These are phyloP conservation scores for Eupithecia inturbata DNA, from an alignment of 2,888 invertebrate genomes.

Conservation along the genomic window DNA sequence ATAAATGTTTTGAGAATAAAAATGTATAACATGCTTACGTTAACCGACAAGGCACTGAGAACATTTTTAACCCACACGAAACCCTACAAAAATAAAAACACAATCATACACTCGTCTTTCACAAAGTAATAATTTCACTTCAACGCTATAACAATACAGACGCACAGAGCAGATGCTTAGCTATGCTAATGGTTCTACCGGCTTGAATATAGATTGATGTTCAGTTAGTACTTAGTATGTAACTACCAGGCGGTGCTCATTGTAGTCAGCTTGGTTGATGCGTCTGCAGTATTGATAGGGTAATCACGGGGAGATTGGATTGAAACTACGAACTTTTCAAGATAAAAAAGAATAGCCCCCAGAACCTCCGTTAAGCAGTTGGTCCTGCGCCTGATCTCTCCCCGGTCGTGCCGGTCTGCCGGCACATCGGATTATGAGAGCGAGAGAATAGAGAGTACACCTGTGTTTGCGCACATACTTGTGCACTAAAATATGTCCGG, in stretches of 20 bases:
- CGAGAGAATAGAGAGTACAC: too few species aligned
- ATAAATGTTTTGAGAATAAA: too few species aligned
- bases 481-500: too few species aligned
- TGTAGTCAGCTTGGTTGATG: slow-evolving; percentile 30
- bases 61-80: not conserved
- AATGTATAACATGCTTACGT: too few species aligned
- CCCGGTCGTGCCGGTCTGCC: too few species aligned
- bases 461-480: too few species aligned
- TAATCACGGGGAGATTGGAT: slow-evolving; percentile 1
- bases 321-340: not conserved
- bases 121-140: slow-evolving; percentile 7
- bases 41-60: not conserved
- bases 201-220: slow-evolving; percentile 61
- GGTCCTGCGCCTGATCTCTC: too few species aligned
- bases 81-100: not conserved
- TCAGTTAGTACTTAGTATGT: slow-evolving; percentile 36
- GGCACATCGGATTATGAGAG: too few species aligned
- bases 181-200: slow-evolving; percentile 55
- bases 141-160: slow-evolving; percentile 22
- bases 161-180: slow-evolving; percentile 44
- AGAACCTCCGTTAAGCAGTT: too few species aligned
- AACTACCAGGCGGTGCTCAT: slow-evolving; percentile 30
- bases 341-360: too few species aligned
- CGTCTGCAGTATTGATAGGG: slow-evolving; percentile 26
- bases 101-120: not conserved